These are phyloP conservation scores for Arctia plantaginis DNA, from an alignment of 2,888 invertebrate species.

Conservation along the genomic window DNA sequence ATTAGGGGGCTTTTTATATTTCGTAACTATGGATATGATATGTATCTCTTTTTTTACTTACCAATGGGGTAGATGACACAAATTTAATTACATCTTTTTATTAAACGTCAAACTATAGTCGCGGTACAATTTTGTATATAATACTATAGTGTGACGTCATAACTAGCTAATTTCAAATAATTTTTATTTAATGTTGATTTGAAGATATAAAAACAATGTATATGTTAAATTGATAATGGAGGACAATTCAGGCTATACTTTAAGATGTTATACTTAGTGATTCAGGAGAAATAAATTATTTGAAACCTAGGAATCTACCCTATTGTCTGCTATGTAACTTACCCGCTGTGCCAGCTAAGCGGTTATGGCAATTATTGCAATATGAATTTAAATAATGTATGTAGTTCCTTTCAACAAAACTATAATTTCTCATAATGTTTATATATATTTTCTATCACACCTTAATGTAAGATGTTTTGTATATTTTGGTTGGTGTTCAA, in stretches of 20 bases:
- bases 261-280: too few species aligned
- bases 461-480: conserved; percentile 66
- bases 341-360: background rate
- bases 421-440: conserved; percentile 57
- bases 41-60: conserved; percentile 46
- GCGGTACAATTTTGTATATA: background rate
- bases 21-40: conserved; percentile 40
- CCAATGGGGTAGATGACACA: conserved; percentile 40
- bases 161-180: background rate
- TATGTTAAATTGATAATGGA: background rate
- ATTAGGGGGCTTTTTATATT: conserved; percentile 74
- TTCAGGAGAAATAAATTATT: background rate
- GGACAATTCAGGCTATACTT: background rate
- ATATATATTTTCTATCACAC: conserved; percentile 60
- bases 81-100: background rate
- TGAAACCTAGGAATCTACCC: background rate
- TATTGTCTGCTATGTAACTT: conserved; percentile 41
- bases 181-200: background rate
- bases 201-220: background rate
- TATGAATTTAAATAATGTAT: conserved; percentile 53
- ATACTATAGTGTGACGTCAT: too few species aligned
- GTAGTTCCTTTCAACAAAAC: conserved; percentile 64
- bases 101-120: background rate
- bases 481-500: conserved; percentile 68
- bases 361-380: conserved; percentile 44